Conservation (phyloP, 2,797 vertebrate species). For the Siniperca undulata region DNA sequence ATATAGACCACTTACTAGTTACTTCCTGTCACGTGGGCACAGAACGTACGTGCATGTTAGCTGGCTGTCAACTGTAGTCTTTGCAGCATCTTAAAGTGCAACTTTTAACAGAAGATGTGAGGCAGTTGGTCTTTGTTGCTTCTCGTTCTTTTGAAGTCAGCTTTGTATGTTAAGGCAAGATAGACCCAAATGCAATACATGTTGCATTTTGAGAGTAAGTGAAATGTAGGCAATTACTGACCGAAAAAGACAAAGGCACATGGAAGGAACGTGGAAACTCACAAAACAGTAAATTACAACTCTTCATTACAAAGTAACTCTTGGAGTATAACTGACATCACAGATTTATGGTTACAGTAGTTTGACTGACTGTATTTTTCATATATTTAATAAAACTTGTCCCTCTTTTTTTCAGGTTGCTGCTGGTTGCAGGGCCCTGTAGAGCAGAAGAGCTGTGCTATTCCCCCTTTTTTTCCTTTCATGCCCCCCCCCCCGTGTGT, state of each 20-base stretch:
- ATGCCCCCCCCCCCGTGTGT: constrained; percentile 77
- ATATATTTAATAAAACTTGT: background rate
- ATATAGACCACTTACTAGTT: background rate
- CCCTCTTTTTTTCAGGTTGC: constrained; percentile 52
- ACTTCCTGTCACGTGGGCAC: background rate
- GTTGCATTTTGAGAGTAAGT: background rate
- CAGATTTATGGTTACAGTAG: too few species aligned
- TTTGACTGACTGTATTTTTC: background rate
- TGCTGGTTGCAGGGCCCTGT: constrained; percentile 73
- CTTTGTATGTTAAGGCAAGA: background rate
- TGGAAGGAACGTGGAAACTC: too few species aligned
- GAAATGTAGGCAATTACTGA: background rate
- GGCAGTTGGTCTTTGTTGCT: background rate
- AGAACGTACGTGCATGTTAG: background rate
- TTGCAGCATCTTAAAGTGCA: background rate
- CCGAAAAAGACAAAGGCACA: too few species aligned
- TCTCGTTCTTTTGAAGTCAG: background rate
- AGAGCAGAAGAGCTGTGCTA: constrained; percentile 77
- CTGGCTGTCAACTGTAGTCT: background rate
- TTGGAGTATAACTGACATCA: background rate
- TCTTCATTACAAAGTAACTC: too few species aligned
- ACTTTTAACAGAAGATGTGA: background rate
- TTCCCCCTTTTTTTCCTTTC: constrained; percentile 80
- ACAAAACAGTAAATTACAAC: too few species aligned
- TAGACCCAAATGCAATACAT: background rate